A percentile compares a stretch with the other conserved stretches of the same genome.
Conservation (phyloP, 2,113 vertebrate species). For the Rhinolophus ferrumequinum region DNA sequence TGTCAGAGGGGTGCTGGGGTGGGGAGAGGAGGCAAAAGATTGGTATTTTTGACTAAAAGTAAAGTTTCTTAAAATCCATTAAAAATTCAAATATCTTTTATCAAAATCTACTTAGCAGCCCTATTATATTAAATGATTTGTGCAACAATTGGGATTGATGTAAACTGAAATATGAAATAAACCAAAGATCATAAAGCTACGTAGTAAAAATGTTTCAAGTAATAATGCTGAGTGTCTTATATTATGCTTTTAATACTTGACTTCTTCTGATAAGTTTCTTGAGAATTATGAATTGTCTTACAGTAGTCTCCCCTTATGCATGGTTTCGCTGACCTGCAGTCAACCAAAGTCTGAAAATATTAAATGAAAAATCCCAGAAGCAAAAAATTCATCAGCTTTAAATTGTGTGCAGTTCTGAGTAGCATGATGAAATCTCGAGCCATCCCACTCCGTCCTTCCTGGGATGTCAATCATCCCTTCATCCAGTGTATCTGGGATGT, state of each 20-base stretch:
- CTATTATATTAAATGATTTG: background rate
- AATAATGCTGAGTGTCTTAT: background rate
- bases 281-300: background rate
- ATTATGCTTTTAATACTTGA: background rate
- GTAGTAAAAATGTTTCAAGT: background rate
- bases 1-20: background rate
- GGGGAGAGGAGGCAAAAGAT: background rate
- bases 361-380: background rate
- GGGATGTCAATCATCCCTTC: background rate
- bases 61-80: conserved; percentile 26
- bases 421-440: background rate
- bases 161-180: conserved; percentile 23
- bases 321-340: background rate
- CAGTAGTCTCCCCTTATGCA: background rate
- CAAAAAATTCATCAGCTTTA: background rate
- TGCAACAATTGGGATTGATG: background rate
- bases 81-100: conserved; percentile 15
- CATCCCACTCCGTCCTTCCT: background rate
- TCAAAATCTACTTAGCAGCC: background rate
- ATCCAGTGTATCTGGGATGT: background rate
- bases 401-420: background rate
- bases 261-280: background rate
- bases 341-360: background rate
- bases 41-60: conserved; percentile 16
- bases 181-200: background rate